Conservation (phyloP, 2,888 invertebrate species). For the Steinernema carpocapsae region DNA sequence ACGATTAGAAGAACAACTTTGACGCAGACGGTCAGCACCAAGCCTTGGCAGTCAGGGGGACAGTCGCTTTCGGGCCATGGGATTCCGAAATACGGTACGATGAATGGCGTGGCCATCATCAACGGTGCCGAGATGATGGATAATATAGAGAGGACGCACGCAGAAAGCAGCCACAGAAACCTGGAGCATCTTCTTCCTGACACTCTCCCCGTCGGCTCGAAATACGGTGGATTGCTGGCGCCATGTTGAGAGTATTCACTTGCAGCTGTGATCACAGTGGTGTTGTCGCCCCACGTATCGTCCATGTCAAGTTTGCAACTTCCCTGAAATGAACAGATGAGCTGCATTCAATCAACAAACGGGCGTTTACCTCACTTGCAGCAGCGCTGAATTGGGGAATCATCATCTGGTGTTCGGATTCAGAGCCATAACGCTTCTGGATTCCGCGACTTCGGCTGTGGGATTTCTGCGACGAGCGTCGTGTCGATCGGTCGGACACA, state of each 20-base stretch:
- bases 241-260: slow-evolving; percentile 59
- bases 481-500: slow-evolving; percentile 36
- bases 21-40: slow-evolving; percentile 56
- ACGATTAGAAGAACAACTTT: slow-evolving; percentile 60
- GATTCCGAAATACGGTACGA: slow-evolving; percentile 48
- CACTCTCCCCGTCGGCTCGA: slow-evolving; percentile 33
- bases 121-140: slow-evolving; percentile 61
- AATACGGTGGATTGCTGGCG: slow-evolving; percentile 35
- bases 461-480: slow-evolving; percentile 36
- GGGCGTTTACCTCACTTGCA: slow-evolving; percentile 52
- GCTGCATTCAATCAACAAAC: not conserved
- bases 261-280: slow-evolving; percentile 64
- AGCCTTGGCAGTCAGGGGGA: slow-evolving; percentile 61
- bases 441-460: slow-evolving; percentile 30
- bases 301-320: slow-evolving; percentile 47
- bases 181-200: slow-evolving; percentile 57
- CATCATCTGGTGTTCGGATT: slow-evolving; percentile 47
- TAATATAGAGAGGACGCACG: slow-evolving; percentile 53
- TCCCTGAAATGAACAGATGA: slow-evolving; percentile 35
- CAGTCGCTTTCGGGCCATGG: slow-evolving; percentile 57
- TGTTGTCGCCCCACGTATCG: slow-evolving; percentile 65
- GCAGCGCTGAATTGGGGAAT: slow-evolving; percentile 62
- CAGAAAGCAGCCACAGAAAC: slow-evolving; percentile 54
- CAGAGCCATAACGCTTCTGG: slow-evolving; percentile 38
- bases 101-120: slow-evolving; percentile 60